Conservation (phyloP, 2,113 vertebrate species). For the Buteo buteo region DNA sequence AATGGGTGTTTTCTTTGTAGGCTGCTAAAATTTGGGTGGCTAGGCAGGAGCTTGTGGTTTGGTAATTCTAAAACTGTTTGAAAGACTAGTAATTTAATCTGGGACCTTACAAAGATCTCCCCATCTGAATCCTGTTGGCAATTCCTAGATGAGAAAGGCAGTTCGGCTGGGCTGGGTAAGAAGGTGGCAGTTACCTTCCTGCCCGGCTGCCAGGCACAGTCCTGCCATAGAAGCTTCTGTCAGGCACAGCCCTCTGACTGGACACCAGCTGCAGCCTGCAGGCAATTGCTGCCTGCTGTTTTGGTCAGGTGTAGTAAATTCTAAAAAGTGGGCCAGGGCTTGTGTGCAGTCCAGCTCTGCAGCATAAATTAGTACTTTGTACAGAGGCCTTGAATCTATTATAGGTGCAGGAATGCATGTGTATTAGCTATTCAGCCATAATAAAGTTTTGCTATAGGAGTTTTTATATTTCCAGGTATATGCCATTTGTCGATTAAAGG, state of each 20-base stretch:
- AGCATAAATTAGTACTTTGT: not conserved
- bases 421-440: not conserved
- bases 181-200: not conserved
- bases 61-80: not conserved
- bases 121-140: not conserved
- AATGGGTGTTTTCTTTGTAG: not conserved
- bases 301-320: not conserved
- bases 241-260: not conserved
- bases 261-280: not conserved
- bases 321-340: not conserved
- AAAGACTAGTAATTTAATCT: not conserved
- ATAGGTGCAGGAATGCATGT: not conserved
- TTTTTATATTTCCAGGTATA: not conserved
- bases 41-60: not conserved
- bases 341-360: not conserved
- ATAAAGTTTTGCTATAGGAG: not conserved
- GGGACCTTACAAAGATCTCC: not conserved
- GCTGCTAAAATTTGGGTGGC: not conserved
- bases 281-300: not conserved
- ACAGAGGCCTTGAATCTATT: not conserved
- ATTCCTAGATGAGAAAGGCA: not conserved
- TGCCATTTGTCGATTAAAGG: not conserved
- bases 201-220: not conserved
- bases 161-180: not conserved
- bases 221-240: not conserved